These are phyloP conservation scores for Blastomussa wellsi DNA, from an alignment of 92 coral and sea anemone species.

Conservation along the genomic window DNA sequence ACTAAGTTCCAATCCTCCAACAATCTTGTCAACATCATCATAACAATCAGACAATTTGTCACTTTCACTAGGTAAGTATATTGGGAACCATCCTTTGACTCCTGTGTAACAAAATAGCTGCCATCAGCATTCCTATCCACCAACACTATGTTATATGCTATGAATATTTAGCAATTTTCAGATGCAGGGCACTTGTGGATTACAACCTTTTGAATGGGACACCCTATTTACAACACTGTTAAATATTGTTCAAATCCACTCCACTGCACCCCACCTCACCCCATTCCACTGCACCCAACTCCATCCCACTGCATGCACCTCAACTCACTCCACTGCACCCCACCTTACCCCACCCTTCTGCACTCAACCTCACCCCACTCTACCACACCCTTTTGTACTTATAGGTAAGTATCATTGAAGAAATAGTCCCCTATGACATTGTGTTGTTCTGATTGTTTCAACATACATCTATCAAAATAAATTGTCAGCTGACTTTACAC, in stretches of 20 bases:
- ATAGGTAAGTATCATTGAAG: too few relatives aligned
- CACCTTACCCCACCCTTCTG: too few relatives aligned
- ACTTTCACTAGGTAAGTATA: constrained; percentile 34
- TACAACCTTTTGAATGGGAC: too few relatives aligned
- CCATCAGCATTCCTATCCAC: not conserved
- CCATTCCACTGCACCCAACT: too few relatives aligned
- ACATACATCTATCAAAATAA: not conserved
- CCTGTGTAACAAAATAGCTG: constrained; percentile 56
- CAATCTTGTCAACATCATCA: constrained; percentile 35
- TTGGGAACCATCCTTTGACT: constrained; percentile 85
- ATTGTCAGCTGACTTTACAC: not conserved
- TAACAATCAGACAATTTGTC: not conserved
- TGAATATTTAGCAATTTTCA: not conserved
- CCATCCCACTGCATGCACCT: too few relatives aligned
- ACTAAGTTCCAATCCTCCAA: constrained; percentile 88
- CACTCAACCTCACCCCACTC: too few relatives aligned
- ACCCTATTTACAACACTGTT: too few relatives aligned
- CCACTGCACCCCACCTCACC: too few relatives aligned
- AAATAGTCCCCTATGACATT: not conserved
- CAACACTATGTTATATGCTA: not conserved
- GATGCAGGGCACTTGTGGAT: too few relatives aligned
- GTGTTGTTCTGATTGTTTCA: not conserved
- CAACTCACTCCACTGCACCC: too few relatives aligned
- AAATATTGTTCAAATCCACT: too few relatives aligned
- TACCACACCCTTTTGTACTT: too few relatives aligned